Base-by-base conservation (phyloP, 2,797 vertebrate genomes). In the Falco berigora region DNA sequence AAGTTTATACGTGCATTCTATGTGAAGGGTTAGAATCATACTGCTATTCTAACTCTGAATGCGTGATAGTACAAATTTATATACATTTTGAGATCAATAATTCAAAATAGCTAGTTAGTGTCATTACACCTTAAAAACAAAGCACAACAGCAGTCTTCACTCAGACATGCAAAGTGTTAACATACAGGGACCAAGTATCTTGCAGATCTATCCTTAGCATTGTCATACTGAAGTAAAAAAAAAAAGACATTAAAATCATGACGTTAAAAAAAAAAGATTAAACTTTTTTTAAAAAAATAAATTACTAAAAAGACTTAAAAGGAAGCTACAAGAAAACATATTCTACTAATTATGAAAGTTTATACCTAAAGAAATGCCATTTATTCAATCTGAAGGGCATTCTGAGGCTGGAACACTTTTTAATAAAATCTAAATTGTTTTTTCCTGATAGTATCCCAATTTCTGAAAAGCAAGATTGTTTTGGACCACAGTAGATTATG, bases 131-230 rank as follows among this genome's bases (percentile, higher is more conserved):
- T 63, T 86, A 82, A 75, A 67, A 90, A 55, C 34, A 87, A 82
- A 89, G 38, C 46, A 91, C 12, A 82, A 88, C 82, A 80, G 5
- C 53, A 80, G 47, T 27, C 44, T 56, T 79, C 49, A 62, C 25
- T 67, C 92, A 73, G 34, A 56, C 94, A 92, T 92, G 96, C 87
- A 74, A 76, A 83, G 22, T 20, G 11, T 86, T 75, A 96, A 98
- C 93, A 85, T 89, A 98, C 83, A 93, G 87, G 91, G 76, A 96
- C 46, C 0, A 63, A 80, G 44, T 93, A 88, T 96, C 97, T 97
- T 90, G 96, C 71, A 46, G 94, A 86, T 92, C 67, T 96, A 66
- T 94, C 95, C 85, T 98, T 96, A 91, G 82, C 22, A 32, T 30
- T 53, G 76, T 94, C 97, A 78, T 55, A 96, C 93, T 98, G 83